phyloP scores from a whole-genome alignment of 2,797 vertebrate genomes.

The Rhabdophis nuchalis region DNA sequence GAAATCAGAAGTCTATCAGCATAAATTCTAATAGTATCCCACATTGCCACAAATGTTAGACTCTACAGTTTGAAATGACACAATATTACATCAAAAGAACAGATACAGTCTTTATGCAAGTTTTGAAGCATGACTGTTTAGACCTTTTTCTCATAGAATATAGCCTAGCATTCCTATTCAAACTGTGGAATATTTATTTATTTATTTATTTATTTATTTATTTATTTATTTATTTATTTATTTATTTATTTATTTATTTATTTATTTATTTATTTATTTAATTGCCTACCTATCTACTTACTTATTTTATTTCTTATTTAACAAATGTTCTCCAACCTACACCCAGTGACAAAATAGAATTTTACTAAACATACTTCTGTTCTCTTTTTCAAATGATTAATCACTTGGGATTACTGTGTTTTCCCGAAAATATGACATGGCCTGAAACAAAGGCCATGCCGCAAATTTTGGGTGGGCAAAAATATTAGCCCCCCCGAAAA shows the following conservation, averaged over 20 bases:
- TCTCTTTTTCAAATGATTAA: not conserved
- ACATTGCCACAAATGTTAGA: not conserved
- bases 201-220: accelerated
- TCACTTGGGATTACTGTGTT: not conserved
- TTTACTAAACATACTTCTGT: not conserved
- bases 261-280: too few species aligned
- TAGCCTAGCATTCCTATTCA: not conserved
- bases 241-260: too few species aligned
- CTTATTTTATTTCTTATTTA: too few species aligned
- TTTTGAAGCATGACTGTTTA: not conserved
- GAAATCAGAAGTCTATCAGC: not conserved
- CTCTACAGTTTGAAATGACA: not conserved
- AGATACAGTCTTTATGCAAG: not conserved
- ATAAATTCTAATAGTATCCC: not conserved
- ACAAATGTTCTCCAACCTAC: not conserved
- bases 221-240: too few species aligned
- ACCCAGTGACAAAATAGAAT: not conserved
- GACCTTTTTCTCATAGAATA: not conserved
- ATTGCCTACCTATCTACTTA: too few species aligned
- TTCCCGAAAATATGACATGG: too few species aligned
- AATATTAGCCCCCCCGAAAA: too few species aligned
- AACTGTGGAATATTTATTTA: not conserved
- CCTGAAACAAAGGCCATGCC: too few species aligned
- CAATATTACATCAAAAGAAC: not conserved
- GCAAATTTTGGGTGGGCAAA: too few species aligned